Base-by-base conservation (phyloP, 30 jellyfish, hydroid and myxozoan species). In the Aurelia aurita region DNA sequence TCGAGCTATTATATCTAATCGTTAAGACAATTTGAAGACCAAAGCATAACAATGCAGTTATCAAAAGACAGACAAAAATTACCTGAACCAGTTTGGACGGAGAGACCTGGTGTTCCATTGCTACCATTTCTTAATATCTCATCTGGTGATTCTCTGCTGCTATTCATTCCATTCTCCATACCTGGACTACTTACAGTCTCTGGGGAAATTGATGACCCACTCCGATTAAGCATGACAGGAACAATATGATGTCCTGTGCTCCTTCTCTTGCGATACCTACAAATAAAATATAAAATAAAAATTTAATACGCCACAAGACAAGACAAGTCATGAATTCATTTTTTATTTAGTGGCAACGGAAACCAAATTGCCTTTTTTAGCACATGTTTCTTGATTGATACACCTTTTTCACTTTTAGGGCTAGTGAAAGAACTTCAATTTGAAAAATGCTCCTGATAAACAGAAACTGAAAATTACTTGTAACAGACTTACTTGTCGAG, bases 401-500 rank as follows among this genome's bases (percentile, higher is more conserved):
- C 43, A 31, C 43, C 43, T 5, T 31, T 5, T n/a, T 2, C 5
- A 31, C 5, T 31, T 31, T 31, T 31, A 5, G 43, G 43, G 43
- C 43, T 31, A 31, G 43, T 31, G 43, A 31, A 31, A 31, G 5
- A 31, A 31, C 43, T 34, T 34, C 46, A 34, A 0, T 34, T 34
- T 34, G 5, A 34, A 34, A 0, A 2, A 34, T 34, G 5, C 5
- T 34, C 46, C 46, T 34, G 46, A 34, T 34, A 7, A 7, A 34
- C 6, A 34, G 6, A 34, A 34, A 0, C 7, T 34, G 46, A 34
- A 34, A 34, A 34, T 2, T 34, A 34, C 5, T 34, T 34, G 46
- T 34, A 34, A 34, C 51, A 39, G 51, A n/a, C 86, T 8, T 86
- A 95, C 99, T 95, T 95, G 67, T 89, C 97, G 35, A 95, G 77